Evolutionary conservation across 2,797 vertebrate genomes (phyloP), one percentile per base, ranked within the genome.

Genomic region (Pterois miles): DNA sequence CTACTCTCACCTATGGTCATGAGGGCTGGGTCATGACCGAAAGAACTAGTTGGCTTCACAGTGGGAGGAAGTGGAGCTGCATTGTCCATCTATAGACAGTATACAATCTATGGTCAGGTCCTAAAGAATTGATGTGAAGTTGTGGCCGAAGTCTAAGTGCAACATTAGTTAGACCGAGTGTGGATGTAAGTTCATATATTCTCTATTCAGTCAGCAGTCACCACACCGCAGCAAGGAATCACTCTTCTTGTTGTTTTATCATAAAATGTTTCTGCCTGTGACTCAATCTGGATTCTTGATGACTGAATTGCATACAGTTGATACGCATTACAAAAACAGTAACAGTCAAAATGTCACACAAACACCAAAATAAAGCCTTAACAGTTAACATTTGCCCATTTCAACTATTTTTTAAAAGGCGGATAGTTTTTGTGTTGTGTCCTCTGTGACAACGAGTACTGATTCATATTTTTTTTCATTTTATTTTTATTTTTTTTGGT

Each of bases 401-500:
- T 70, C 18, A 25, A 58, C 25, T 33, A 16, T 71, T 68, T 79
- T 72, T 43, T 25, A 70, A 56, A 80, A 34, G 62, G 58, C 34
- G 13, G 22, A 25, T 50, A 27, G 8, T 43, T 67, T 71, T 64
- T 60, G 12, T 65, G 54, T 38, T 23, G 14, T 8, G 2, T 74
- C 12, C n/a, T 72, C 68, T 57, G 29, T 57, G 79, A 40, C n/a
- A 46, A 46, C 18, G 70, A 65, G 54, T 76, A 88, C 74, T 23
- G 80, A 86, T 58, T 77, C 56, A 6, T 71, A 81, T 83, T 74
- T 79, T 86, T 80, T 71, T 82, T 78, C n/a, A n/a, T n/a, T 83
- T 74, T 79, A 85, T 80, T 71, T 82, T 78, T n/a, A n/a, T n/a
- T n/a, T n/a, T n/a, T n/a, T n/a, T n/a, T n/a, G n/a, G n/a, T 70